Percentiles rank a stretch among this genome's conserved stretches.
These are phyloP conservation scores for Cerastis rubricosa DNA, from an alignment of 2,888 invertebrate genomes.

Conservation along the genomic window DNA sequence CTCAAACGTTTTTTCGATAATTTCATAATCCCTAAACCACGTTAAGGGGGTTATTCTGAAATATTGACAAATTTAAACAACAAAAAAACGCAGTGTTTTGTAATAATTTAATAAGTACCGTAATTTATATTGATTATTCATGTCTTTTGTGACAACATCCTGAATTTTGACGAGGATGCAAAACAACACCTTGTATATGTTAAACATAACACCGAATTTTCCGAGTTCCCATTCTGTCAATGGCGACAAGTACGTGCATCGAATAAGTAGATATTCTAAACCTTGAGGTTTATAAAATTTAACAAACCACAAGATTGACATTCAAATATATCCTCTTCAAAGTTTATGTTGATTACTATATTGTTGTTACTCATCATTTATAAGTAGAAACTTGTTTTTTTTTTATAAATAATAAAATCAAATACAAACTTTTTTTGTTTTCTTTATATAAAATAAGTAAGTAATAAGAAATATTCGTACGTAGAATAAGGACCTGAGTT, in stretches of 20 bases:
- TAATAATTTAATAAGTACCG: too few relatives aligned
- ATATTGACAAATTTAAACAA: too few relatives aligned
- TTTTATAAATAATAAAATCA: not conserved
- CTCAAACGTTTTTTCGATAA: too few relatives aligned
- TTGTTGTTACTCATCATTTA: conserved; percentile 10
- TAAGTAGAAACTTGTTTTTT: not conserved
- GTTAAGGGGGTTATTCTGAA: too few relatives aligned
- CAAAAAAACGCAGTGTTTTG: too few relatives aligned
- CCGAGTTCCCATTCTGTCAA: conserved; percentile 23
- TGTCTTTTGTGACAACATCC: too few relatives aligned
- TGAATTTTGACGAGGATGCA: too few relatives aligned
- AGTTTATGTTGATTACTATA: conserved; percentile 20
- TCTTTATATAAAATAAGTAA: not conserved
- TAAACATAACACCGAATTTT: conserved; percentile 3
- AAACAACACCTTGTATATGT: too few relatives aligned
- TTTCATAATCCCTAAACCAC: too few relatives aligned
- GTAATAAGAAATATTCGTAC: not conserved
- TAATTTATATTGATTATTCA: too few relatives aligned
- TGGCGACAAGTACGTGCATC: conserved; percentile 27
- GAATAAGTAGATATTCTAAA: conserved; percentile 26
- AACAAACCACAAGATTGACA: conserved; percentile 30
- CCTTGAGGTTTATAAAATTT: conserved; percentile 24
- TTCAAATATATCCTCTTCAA: conserved; percentile 20
- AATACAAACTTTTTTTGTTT: not conserved
- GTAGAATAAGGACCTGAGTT: not conserved